Evolutionary conservation across 2,888 invertebrate species (phyloP).

Genomic region (Cylloceria caligata): DNA sequence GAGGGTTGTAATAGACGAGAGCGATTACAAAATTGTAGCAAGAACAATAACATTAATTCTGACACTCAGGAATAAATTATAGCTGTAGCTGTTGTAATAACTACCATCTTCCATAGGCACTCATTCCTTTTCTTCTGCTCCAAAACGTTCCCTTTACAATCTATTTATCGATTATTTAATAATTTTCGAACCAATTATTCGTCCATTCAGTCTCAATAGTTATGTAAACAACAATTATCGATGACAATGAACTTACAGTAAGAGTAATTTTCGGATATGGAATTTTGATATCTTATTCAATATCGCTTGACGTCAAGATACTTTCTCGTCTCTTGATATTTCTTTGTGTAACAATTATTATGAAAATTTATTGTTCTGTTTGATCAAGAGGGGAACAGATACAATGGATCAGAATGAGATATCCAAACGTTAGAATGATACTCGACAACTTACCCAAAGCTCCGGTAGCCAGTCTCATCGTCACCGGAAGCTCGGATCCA

Average conservation of each 20-base stretch:
- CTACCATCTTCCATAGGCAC: not conserved
- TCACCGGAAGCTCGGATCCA: constrained; percentile 87
- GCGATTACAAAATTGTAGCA: not conserved
- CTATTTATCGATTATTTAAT: not conserved
- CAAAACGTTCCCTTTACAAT: not conserved
- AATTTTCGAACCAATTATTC: too few relatives aligned
- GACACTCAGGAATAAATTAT: not conserved
- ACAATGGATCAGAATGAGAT: not conserved
- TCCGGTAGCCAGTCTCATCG: constrained; percentile 90
- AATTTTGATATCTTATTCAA: not conserved
- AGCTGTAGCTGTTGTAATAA: not conserved
- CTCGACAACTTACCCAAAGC: constrained; percentile 87
- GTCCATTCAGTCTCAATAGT: too few relatives aligned
- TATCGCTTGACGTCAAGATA: too few relatives aligned
- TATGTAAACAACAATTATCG: too few relatives aligned
- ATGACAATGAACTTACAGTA: not conserved
- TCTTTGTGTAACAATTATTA: not conserved
- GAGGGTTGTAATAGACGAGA: not conserved
- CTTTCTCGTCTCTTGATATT: too few relatives aligned
- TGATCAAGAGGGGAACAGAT: not conserved
- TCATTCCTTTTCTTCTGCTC: not conserved
- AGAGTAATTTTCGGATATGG: not conserved
- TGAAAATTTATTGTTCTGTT: not conserved
- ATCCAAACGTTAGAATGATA: not conserved
- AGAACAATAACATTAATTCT: not conserved